Evolutionary conservation across 2,888 invertebrate species (phyloP).

Genomic region (Phalera bucephala): DNA sequence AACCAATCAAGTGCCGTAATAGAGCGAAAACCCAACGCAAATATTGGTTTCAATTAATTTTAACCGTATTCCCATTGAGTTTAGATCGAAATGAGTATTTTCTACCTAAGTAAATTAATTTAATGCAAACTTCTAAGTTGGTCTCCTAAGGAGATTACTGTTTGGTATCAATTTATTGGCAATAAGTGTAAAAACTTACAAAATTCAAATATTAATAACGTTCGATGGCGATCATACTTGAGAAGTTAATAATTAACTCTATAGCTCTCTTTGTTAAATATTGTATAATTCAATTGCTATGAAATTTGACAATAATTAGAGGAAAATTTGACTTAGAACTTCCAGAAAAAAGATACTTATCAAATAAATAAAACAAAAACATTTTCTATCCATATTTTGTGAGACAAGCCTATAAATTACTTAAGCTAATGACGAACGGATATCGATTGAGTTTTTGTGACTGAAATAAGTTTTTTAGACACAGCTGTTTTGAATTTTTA

Average conservation of each 20-base stretch:
- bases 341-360: no score
- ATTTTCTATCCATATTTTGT: no score
- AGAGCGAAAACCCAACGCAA: constrained; percentile 16
- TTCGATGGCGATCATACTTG: background rate
- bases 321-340: no score
- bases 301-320: no score
- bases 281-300: no score
- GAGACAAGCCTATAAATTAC: no score
- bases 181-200: constrained; percentile 15
- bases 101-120: constrained; percentile 26
- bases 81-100: constrained; percentile 18
- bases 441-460: no score
- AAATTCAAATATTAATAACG: constrained; percentile 7
- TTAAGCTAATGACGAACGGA: no score
- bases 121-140: constrained; percentile 20
- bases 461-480: no score
- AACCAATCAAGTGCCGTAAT: constrained; percentile 15
- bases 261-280: no score
- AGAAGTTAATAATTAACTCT: background rate
- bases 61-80: constrained; percentile 16
- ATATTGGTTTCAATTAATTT: constrained; percentile 32
- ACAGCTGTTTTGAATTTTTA: no score
- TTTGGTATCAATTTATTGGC: constrained; percentile 18
- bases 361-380: no score
- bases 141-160: constrained; percentile 15